phyloP scores from a whole-genome alignment of 2,888 invertebrate species.

The Arrhopalites spinosus region DNA sequence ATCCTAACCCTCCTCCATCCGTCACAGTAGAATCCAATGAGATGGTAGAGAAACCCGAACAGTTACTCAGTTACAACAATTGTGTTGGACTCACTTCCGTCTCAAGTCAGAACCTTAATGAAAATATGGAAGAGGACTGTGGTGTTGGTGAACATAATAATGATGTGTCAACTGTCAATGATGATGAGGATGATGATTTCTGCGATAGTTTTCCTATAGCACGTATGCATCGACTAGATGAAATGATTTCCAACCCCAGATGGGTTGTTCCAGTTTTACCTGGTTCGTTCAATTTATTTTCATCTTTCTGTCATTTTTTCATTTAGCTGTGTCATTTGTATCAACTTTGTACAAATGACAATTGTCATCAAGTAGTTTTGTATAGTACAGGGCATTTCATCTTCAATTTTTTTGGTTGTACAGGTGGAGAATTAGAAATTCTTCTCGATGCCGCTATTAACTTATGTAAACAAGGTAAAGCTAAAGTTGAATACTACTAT shows the following conservation, averaged over 20 bases:
- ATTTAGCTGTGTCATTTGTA: too few species aligned
- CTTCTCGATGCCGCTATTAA: constrained; percentile 87
- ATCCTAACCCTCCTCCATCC: too few species aligned
- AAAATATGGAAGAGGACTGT: constrained; percentile 28
- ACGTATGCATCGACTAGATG: constrained; percentile 86
- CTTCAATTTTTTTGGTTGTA: too few species aligned
- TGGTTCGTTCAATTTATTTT: constrained; percentile 58
- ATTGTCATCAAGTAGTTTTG: too few species aligned
- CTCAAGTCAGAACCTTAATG: constrained; percentile 29
- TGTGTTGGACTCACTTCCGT: neutral
- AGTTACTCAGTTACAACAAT: neutral
- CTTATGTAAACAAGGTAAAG: constrained; percentile 77
- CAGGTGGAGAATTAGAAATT: constrained; percentile 86
- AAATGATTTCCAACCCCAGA: constrained; percentile 92
- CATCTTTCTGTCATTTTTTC: too few species aligned
- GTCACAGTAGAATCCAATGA: neutral
- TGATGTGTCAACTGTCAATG: constrained; percentile 30
- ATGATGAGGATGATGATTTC: constrained; percentile 34
- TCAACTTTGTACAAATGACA: too few species aligned
- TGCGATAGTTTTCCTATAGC: constrained; percentile 73
- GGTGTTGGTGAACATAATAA: constrained; percentile 24
- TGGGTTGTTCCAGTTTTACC: constrained; percentile 98
- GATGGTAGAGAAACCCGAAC: neutral
- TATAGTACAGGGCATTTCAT: too few species aligned
- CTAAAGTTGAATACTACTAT: neutral